Evolutionary conservation across 2,888 invertebrate species (phyloP).

Genomic region (Oeneis ivallda): DNA sequence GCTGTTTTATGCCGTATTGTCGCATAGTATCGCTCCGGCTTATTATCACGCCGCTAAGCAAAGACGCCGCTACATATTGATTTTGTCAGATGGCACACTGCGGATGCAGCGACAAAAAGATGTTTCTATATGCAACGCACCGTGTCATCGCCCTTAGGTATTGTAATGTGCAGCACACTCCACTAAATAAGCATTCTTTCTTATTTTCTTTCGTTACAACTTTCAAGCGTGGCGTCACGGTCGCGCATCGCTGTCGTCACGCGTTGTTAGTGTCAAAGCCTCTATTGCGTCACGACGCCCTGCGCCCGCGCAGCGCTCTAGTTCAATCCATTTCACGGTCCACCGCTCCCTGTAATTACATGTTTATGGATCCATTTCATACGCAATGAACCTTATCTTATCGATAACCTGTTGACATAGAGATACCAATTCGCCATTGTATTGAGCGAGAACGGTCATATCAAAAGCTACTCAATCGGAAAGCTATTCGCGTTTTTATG

Average conservation of each 20-base stretch:
- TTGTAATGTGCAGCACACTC: too few species aligned
- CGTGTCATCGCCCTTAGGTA: too few species aligned
- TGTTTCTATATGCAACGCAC: too few species aligned
- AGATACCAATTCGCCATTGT: slow-evolving; percentile 15
- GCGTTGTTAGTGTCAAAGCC: background rate
- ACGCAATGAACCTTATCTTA: slow-evolving; percentile 44
- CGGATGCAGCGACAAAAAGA: too few species aligned
- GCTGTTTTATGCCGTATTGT: too few species aligned
- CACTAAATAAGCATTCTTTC: too few species aligned
- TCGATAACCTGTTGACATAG: slow-evolving; percentile 56
- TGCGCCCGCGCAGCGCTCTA: slow-evolving; percentile 12
- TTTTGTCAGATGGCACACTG: too few species aligned
- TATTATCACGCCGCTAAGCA: too few species aligned
- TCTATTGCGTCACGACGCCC: background rate
- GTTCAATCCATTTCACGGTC: slow-evolving; percentile 65
- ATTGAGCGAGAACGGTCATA: slow-evolving; percentile 9
- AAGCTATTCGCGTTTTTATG: background rate
- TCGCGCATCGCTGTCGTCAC: background rate
- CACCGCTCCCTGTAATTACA: slow-evolving; percentile 65
- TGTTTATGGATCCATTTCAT: slow-evolving; percentile 53
- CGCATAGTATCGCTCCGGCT: too few species aligned
- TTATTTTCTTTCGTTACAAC: too few species aligned
- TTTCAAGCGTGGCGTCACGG: too few species aligned
- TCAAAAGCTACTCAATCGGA: slow-evolving; percentile 4
- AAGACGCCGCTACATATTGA: too few species aligned